Base-by-base conservation (phyloP, 2,797 vertebrate species). In the Phoeniculus purpureus region DNA sequence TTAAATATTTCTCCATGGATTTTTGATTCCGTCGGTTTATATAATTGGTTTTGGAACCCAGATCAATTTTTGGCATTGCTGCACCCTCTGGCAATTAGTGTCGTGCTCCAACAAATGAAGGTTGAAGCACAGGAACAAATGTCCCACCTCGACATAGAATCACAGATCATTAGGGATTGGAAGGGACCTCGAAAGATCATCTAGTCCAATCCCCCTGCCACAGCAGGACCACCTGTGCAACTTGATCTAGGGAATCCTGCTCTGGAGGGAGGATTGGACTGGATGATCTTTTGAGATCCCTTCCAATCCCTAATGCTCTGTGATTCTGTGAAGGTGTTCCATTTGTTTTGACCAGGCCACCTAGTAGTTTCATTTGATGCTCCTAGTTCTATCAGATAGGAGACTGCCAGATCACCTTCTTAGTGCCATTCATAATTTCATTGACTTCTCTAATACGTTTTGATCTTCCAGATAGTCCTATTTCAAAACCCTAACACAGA, bases 1-100 rank as follows among this genome's bases (percentile, higher is more conserved):
- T 93, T 95, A 94, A 40, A 95, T 95, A 94, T 84, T 79, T 86
- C 84, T 95, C 94, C 90, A 94, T 94, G 89, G 93, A 93, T 95
- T 94, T 96, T 94, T 94, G 89, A 81, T 94, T 96, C 95, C 90
- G 94, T 85, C 89, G 89, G 94, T 94, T 94, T 93, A 55, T 94
- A 78, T 89, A 94, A 95, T 95, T 94, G 94, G 79, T 89, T 94
- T 94, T 92, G 94, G 92, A 95, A 94, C 84, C 62, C 37, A 2
- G 77, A 78, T 87, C 94, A 93, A 56, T 95, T 95, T 87, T 94
- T 94, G 94, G 92, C 92, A 90, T 90, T 87, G 89, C 81, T 92
- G 76, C 89, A 94, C 93, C 93, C 92, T 92, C 92, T 87, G 84
- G 94, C 70, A 92, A 95, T 94, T 94, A 96, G 92, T 89, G 92